Conservation (phyloP, 2,113 vertebrate genomes). For the Halichoeres trimaculatus region DNA sequence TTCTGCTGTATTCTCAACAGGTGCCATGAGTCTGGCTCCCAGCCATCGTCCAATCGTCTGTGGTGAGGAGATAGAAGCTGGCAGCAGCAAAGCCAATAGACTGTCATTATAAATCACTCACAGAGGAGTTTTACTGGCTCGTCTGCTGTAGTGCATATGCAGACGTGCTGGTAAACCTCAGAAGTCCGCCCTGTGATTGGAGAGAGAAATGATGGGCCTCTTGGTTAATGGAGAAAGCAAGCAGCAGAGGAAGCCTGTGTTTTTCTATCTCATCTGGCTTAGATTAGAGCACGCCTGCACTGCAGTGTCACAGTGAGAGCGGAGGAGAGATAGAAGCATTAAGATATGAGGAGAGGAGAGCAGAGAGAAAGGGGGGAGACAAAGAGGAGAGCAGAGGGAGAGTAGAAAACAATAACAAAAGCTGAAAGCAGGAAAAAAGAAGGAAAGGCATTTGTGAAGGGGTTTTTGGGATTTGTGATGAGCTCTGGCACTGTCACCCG, state of each 20-base stretch:
- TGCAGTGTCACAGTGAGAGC: constrained; percentile 70
- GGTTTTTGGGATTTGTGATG: constrained; percentile 66
- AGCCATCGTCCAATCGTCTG: constrained; percentile 41
- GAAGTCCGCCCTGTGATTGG: constrained; percentile 65
- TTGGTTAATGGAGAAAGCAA: constrained; percentile 71
- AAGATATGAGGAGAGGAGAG: constrained; percentile 46
- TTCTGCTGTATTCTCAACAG: constrained; percentile 58
- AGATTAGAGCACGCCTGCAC: constrained; percentile 71
- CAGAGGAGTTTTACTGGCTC: constrained; percentile 56
- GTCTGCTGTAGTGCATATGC: constrained; percentile 65
- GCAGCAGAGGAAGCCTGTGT: constrained; percentile 60
- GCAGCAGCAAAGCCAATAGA: constrained; percentile 38
- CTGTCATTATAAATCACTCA: constrained; percentile 71
- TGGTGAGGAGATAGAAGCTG: constrained; percentile 45
- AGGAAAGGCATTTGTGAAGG: constrained; percentile 41
- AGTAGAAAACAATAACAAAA: constrained; percentile 53
- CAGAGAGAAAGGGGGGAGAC: constrained; percentile 6
- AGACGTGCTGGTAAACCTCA: constrained; percentile 74
- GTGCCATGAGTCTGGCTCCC: constrained; percentile 47
- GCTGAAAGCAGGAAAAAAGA: constrained; percentile 30
- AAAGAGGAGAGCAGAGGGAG: neutral
- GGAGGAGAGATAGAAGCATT: constrained; percentile 66
- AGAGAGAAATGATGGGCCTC: constrained; percentile 67
- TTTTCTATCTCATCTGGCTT: constrained; percentile 82
- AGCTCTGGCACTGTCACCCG: constrained; percentile 55